A percentile compares a stretch with the other conserved stretches of the same genome.
Evolutionary conservation across 1,140 invertebrate genomes (phyloP).

Genomic region (Mercenaria mercenaria): DNA sequence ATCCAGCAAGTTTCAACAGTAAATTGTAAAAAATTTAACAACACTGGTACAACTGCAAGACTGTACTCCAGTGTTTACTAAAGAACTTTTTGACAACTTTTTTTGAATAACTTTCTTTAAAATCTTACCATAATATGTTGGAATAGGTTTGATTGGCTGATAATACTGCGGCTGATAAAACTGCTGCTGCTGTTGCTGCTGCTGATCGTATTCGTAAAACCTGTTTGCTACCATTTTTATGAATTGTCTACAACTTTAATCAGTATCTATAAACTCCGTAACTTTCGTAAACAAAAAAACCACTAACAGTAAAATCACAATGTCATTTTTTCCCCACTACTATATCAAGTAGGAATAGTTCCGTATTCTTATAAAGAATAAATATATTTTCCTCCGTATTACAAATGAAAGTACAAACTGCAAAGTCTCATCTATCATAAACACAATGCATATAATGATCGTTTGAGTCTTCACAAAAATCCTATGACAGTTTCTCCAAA

Average conservation of each 20-base stretch:
- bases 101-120: too few relatives aligned
- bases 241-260: background rate
- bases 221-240: constrained; percentile 56
- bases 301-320: background rate
- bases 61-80: too few relatives aligned
- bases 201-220: constrained; percentile 45
- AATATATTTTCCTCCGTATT: background rate
- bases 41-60: too few relatives aligned
- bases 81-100: too few relatives aligned
- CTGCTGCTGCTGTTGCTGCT: background rate
- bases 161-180: background rate
- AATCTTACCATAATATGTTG: constrained; percentile 62
- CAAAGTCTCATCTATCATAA: background rate
- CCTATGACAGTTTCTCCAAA: background rate
- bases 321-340: background rate
- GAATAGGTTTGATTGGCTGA: constrained; percentile 54
- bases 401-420: background rate
- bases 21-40: too few relatives aligned
- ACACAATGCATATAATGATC: background rate
- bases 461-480: background rate
- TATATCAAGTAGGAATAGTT: background rate
- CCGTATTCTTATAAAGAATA: background rate
- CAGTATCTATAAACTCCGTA: background rate
- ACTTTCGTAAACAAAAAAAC: background rate
- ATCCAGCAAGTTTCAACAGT: too few relatives aligned